phyloP scores from a whole-genome alignment of 1,140 invertebrate species.

The Caenorhabditis remanei region DNA sequence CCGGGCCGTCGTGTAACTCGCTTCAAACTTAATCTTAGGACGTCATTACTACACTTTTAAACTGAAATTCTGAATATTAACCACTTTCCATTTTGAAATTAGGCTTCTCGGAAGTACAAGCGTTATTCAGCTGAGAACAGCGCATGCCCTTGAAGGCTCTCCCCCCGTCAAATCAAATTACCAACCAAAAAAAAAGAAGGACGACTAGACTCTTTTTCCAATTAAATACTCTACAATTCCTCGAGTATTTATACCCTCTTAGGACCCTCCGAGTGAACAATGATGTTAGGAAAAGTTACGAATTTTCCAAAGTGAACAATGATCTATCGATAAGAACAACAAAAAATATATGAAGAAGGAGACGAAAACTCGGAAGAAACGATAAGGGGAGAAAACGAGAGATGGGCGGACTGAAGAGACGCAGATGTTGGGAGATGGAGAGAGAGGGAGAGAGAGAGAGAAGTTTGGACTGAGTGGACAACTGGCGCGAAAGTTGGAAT shows the following conservation, averaged over 20 bases:
- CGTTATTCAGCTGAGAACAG: too few relatives aligned
- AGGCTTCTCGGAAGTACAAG: too few relatives aligned
- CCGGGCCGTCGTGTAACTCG: too few relatives aligned
- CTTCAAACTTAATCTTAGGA: too few relatives aligned
- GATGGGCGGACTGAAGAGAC: slow-evolving; percentile 42
- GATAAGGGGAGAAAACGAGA: background rate
- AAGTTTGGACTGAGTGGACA: slow-evolving; percentile 31
- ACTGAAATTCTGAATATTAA: too few relatives aligned
- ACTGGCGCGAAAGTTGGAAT: slow-evolving; percentile 2
- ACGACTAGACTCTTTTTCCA: background rate
- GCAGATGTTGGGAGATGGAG: background rate
- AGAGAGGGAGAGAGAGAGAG: too few relatives aligned
- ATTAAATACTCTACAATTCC: background rate
- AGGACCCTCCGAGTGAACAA: slow-evolving; percentile 12
- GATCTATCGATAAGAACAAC: slow-evolving; percentile 31
- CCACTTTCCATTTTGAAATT: too few relatives aligned
- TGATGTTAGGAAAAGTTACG: background rate
- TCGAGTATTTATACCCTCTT: background rate
- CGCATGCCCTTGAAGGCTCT: too few relatives aligned
- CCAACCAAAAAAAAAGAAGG: too few relatives aligned
- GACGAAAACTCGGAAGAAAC: slow-evolving; percentile 11
- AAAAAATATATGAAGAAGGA: background rate
- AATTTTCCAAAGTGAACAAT: slow-evolving; percentile 17
- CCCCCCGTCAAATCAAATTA: too few relatives aligned
- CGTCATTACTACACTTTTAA: too few relatives aligned